Evolutionary conservation across 2,113 vertebrate species (phyloP).

Genomic region (Columba livia): DNA sequence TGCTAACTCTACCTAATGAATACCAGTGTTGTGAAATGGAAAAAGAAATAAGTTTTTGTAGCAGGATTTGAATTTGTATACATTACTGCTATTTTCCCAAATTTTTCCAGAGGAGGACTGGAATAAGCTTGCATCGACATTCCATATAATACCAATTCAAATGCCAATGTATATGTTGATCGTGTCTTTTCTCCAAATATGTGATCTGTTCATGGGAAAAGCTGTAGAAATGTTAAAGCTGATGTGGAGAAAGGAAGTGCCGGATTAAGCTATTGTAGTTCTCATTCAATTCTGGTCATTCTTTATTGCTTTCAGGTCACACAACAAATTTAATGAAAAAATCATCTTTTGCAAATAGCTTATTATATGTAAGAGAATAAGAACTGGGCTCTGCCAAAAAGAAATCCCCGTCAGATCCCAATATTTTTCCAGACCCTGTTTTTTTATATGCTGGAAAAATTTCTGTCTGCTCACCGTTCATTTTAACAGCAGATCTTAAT

Average conservation of each 20-base stretch:
- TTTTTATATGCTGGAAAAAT: neutral
- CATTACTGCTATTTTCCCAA: neutral
- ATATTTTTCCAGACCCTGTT: neutral
- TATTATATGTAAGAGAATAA: neutral
- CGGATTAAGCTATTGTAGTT: neutral
- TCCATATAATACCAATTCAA: neutral
- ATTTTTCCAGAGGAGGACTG: neutral
- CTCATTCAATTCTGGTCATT: neutral
- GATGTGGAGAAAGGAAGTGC: neutral
- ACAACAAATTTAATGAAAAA: neutral
- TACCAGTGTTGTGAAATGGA: neutral
- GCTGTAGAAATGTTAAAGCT: neutral
- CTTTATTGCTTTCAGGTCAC: neutral
- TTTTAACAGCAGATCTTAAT: conserved; percentile 17
- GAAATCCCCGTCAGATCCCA: neutral
- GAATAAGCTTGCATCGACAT: neutral
- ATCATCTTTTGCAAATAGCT: neutral
- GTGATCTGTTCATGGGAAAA: neutral
- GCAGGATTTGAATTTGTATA: neutral
- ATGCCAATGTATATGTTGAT: neutral
- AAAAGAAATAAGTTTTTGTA: neutral
- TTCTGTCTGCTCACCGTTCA: neutral
- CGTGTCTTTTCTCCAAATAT: neutral
- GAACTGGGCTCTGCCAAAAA: neutral
- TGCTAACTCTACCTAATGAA: neutral